A percentile compares a stretch with the other conserved stretches of the same genome.
phyloP scores from a whole-genome alignment of 2,888 invertebrate genomes.

The Pharmacophagus antenor region DNA sequence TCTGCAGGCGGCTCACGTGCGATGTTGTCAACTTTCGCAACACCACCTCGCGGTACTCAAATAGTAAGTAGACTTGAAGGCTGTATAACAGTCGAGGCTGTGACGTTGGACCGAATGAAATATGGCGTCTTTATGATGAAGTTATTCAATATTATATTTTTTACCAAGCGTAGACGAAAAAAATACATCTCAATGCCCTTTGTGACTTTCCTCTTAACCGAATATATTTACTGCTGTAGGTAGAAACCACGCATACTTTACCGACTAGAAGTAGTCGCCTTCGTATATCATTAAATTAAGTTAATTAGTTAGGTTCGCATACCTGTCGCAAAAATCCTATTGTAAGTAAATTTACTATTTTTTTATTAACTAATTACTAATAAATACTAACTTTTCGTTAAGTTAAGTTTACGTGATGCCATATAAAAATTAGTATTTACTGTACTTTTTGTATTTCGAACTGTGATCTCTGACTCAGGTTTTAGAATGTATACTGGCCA shows the following conservation, averaged over 20 bases:
- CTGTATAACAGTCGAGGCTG: conserved; percentile 52
- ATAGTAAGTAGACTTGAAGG: conserved; percentile 71
- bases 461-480: too few relatives aligned
- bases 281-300: too few relatives aligned
- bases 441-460: too few relatives aligned
- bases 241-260: not conserved
- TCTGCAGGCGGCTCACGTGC: conserved; percentile 71
- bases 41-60: conserved; percentile 68
- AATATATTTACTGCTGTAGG: not conserved
- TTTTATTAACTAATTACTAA: too few relatives aligned
- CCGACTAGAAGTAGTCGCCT: too few relatives aligned
- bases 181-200: conserved; percentile 7
- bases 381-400: too few relatives aligned
- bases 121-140: conserved; percentile 31
- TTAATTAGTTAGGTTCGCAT: too few relatives aligned
- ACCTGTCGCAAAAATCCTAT: too few relatives aligned
- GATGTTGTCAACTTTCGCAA: conserved; percentile 77
- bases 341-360: too few relatives aligned
- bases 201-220: not conserved
- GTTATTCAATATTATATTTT: conserved; percentile 13
- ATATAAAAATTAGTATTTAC: too few relatives aligned
- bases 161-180: conserved; percentile 16
- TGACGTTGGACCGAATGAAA: conserved; percentile 32
- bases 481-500: too few relatives aligned
- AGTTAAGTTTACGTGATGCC: too few relatives aligned